Evolutionary conservation across 2,888 invertebrate species (phyloP).

Genomic region (Lepidonotus clava): DNA sequence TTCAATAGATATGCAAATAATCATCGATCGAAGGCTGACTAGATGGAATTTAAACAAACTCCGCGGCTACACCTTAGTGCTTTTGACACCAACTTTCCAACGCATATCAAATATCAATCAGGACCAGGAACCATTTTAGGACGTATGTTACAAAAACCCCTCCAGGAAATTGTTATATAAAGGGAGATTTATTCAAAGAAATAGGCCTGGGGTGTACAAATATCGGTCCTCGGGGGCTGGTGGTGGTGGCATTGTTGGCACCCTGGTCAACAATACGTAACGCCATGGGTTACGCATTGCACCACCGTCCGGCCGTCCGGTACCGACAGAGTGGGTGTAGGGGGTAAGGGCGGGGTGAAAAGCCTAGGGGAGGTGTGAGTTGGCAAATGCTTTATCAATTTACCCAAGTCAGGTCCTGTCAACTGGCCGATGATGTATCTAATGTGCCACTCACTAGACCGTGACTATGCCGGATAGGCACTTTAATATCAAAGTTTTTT

Average conservation of each 20-base stretch:
- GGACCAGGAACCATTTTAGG: not conserved
- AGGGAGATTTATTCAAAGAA: not conserved
- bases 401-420: too few relatives aligned
- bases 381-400: too few relatives aligned
- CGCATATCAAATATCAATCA: constrained; percentile 44
- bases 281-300: not conserved
- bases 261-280: constrained; percentile 16
- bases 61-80: not conserved
- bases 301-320: not conserved
- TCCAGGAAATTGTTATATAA: constrained; percentile 35
- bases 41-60: not conserved
- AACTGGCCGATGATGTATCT: too few relatives aligned
- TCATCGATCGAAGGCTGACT: not conserved
- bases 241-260: not conserved
- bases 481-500: too few relatives aligned
- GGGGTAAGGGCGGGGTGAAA: too few relatives aligned
- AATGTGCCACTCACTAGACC: too few relatives aligned
- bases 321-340: too few relatives aligned
- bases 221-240: not conserved
- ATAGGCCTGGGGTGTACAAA: not conserved
- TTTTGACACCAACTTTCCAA: not conserved
- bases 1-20: not conserved
- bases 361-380: too few relatives aligned
- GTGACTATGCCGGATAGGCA: too few relatives aligned
- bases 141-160: constrained; percentile 8